Evolutionary conservation across 2,888 invertebrate species (phyloP), one percentile per base, ranked within the genome.

Genomic region (Trissolcus japonicus): DNA sequence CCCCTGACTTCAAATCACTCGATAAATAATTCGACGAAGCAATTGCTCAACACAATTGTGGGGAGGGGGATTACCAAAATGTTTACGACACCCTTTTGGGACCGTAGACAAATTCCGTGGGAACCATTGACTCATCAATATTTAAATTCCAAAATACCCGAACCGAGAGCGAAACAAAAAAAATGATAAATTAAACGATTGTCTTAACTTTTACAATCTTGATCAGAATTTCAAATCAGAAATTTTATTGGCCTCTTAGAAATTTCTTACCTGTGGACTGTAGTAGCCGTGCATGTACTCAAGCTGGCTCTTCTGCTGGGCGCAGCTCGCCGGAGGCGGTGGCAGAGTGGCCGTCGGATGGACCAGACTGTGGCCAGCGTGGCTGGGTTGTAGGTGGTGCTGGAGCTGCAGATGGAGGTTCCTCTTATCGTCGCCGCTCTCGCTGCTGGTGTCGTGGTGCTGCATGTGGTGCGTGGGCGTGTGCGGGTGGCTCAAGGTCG

Each of bases 281-380:
- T 89, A 89, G 80, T 88, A 89, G 80, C 87, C 88, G 80, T 87
- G 87, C 87, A 89, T 88, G 76, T 89, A 89, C 63, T 89, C 89
- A 56, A 89, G 80, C 67, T 89, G 89, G 55, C 84, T 87, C 82
- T 89, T 89, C 66, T 89, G 89, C 67, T 89, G 89, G 16, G 89
- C 86, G 74, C 89, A 89, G 67, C 86, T 88, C 11, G 88, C 84
- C 17, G 87, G 86, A 19, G 86, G 87, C 14, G 83, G 85, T 55
- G 88, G 86, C 50, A 88, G 81, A 17, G 88, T 87, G 35, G 88
- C 86, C 56, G 88, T 87, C 14, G 89, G 89, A 79, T 88, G 88
- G 7, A 88, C 86, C 71, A 89, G 80, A 4, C 88, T 86, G 63
- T 88, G 88, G 35, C 76, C 61, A 21, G 76, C n/a, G 62, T 78